Evolutionary conservation across 2,113 vertebrate genomes (phyloP).

Genomic region (Caranx melampygus): DNA sequence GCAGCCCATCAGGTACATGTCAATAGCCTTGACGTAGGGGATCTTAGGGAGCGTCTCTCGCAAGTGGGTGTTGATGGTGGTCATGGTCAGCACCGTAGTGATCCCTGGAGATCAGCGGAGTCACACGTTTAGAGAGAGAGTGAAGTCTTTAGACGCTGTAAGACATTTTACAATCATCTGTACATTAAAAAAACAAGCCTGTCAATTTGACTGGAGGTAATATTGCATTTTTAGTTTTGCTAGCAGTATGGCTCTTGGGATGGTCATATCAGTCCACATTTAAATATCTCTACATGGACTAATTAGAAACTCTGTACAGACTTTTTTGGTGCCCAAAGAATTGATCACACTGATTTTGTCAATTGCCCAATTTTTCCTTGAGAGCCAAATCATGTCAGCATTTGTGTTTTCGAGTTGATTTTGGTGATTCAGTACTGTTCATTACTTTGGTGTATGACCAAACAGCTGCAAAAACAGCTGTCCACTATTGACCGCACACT

Average conservation of each 20-base stretch:
- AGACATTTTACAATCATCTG: slow-evolving; percentile 22
- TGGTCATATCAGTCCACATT: not conserved
- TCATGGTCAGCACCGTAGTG: slow-evolving; percentile 99
- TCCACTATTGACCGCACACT: no score
- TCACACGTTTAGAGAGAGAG: slow-evolving; percentile 57
- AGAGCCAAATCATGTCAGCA: not conserved
- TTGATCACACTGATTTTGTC: not conserved
- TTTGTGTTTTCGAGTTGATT: not conserved
- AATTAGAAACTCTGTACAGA: not conserved
- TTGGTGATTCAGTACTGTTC: not conserved
- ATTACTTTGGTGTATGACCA: no score
- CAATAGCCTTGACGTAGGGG: slow-evolving; percentile 99
- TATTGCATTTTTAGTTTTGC: not conserved
- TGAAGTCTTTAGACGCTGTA: not conserved
- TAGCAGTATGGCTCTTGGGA: not conserved
- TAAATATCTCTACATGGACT: not conserved
- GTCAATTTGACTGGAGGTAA: not conserved
- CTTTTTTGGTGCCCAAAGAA: not conserved
- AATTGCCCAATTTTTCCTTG: not conserved
- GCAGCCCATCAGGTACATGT: slow-evolving; percentile 99
- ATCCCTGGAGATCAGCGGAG: slow-evolving; percentile 87
- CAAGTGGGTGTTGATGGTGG: slow-evolving; percentile 98
- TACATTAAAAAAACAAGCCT: not conserved
- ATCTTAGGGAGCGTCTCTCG: slow-evolving; percentile 99
- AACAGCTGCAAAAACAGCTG: no score